Conservation (phyloP, 2,888 invertebrate genomes). For the Pristionchus maxplancki region DNA sequence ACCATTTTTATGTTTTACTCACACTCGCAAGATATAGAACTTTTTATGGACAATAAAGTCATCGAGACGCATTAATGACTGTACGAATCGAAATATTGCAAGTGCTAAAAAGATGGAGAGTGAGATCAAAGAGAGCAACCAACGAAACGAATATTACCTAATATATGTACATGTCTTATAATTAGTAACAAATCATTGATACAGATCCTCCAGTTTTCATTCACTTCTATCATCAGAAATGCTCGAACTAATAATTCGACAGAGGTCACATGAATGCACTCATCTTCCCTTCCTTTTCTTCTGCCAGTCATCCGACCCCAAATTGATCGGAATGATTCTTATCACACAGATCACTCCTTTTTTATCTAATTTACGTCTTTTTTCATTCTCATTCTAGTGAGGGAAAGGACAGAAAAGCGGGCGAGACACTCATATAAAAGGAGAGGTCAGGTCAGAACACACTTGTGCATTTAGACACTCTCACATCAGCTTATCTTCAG, state of each 20-base stretch:
- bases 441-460: not conserved
- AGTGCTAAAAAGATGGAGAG: not conserved
- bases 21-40: too few species aligned
- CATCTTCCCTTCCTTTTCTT: not conserved
- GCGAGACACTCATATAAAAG: not conserved
- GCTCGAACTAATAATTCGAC: too few species aligned
- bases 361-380: conserved; percentile 33
- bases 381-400: conserved; percentile 5
- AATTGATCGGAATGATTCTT: not conserved
- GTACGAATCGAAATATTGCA: not conserved
- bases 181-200: too few species aligned
- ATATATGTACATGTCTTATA: too few species aligned
- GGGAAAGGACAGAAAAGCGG: conserved; percentile 12
- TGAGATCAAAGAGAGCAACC: not conserved
- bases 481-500: too few species aligned
- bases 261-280: not conserved
- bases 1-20: too few species aligned
- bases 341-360: not conserved
- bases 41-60: not conserved
- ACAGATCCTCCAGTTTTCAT: too few species aligned
- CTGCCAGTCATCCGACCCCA: not conserved
- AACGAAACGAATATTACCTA: not conserved
- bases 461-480: not conserved
- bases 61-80: not conserved
- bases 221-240: too few species aligned